These are phyloP conservation scores for Vicugna pacos DNA, from an alignment of 2,113 vertebrate species.

Conservation along the genomic window DNA sequence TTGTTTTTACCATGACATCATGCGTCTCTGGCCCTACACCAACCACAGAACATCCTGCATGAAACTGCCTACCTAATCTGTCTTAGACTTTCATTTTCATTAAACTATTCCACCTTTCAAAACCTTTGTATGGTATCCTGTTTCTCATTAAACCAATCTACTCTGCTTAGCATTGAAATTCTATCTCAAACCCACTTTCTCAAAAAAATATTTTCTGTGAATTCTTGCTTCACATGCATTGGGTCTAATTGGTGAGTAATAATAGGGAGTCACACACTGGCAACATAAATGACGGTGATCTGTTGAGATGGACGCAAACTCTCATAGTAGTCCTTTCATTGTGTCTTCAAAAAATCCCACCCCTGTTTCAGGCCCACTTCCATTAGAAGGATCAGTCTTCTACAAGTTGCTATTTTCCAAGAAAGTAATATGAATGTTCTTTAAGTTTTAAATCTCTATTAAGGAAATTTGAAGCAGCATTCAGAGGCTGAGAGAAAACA, in stretches of 20 bases:
- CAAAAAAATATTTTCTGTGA: not conserved
- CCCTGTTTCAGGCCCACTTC: not conserved
- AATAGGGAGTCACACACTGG: not conserved
- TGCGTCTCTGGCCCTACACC: not conserved
- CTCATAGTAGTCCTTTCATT: not conserved
- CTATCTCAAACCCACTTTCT: not conserved
- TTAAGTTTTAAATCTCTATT: not conserved
- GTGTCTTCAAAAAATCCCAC: not conserved
- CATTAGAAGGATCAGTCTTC: not conserved
- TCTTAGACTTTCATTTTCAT: not conserved
- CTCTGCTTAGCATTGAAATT: slow-evolving; percentile 27
- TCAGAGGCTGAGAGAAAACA: not conserved
- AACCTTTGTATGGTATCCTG: not conserved
- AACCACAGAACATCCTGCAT: not conserved
- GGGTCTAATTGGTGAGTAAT: not conserved
- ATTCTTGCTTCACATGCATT: not conserved
- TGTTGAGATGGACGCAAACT: not conserved
- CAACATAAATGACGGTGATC: not conserved
- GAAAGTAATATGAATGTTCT: not conserved
- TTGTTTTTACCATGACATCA: not conserved
- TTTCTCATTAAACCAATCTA: not conserved
- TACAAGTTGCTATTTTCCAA: not conserved
- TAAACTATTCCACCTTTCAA: not conserved
- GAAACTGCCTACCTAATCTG: not conserved
- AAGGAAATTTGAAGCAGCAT: not conserved